phyloP scores from a whole-genome alignment of 2,797 vertebrate species.

The Peromyscus nudipes region DNA sequence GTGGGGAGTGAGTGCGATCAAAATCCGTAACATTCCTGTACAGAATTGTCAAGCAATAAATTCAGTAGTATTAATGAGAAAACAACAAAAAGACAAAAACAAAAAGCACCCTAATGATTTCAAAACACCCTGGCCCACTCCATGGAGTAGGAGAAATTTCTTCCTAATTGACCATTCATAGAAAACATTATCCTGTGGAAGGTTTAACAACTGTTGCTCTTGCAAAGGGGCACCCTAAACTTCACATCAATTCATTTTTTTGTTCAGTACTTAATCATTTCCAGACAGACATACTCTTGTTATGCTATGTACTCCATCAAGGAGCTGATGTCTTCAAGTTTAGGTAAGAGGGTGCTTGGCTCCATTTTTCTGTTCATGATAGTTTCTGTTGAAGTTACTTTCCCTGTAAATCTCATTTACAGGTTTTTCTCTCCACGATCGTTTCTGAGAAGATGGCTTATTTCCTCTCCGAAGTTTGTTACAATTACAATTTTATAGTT shows the following conservation, averaged over 20 bases:
- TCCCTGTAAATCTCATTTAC: constrained; percentile 20
- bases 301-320: constrained; percentile 65
- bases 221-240: constrained; percentile 22
- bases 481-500: constrained; percentile 7
- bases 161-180: not conserved
- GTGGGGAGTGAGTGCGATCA: too few species aligned
- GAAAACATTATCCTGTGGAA: not conserved
- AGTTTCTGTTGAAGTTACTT: not conserved
- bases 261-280: constrained; percentile 63
- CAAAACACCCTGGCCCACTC: not conserved
- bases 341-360: not conserved
- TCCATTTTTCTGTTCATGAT: not conserved
- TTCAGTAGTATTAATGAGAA: not conserved
- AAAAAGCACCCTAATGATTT: not conserved
- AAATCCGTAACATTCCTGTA: not conserved
- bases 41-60: not conserved
- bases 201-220: constrained; percentile 64
- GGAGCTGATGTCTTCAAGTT: constrained; percentile 65
- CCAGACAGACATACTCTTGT: not conserved
- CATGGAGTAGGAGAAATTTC: not conserved
- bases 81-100: not conserved
- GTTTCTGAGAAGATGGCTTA: constrained; percentile 10
- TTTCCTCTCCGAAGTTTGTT: constrained; percentile 1
- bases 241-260: constrained; percentile 67
- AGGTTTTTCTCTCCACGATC: constrained; percentile 13